phyloP scores from a whole-genome alignment of 2,888 invertebrate species.

The Spilosoma lubricipeda region DNA sequence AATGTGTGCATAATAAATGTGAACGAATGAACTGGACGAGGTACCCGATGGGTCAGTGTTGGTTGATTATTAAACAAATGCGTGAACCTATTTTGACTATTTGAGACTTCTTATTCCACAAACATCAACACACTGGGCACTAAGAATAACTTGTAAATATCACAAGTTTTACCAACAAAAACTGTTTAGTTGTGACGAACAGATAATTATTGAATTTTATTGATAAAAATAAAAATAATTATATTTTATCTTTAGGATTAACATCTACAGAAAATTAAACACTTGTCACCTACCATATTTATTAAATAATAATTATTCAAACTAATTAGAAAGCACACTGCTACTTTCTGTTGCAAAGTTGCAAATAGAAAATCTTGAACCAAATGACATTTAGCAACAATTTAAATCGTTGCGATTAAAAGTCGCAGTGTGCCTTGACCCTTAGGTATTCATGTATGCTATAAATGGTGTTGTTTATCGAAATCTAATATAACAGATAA shows the following conservation, averaged over 20 bases:
- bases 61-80: slow-evolving; percentile 4
- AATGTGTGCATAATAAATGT: slow-evolving; percentile 54
- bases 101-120: slow-evolving; percentile 1
- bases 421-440: slow-evolving; percentile 13
- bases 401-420: slow-evolving; percentile 1
- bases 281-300: background rate
- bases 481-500: slow-evolving; percentile 6
- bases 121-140: slow-evolving; percentile 3
- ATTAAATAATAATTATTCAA: background rate
- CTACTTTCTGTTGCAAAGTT: background rate
- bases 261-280: background rate
- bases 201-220: background rate
- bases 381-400: background rate
- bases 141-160: background rate
- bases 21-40: slow-evolving; percentile 40
- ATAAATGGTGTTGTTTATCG: slow-evolving; percentile 29
- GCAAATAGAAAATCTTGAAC: background rate
- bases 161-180: background rate
- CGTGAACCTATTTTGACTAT: background rate
- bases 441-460: slow-evolving; percentile 9
- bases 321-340: background rate
- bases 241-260: slow-evolving; percentile 5
- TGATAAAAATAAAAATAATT: background rate
- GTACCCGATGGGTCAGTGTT: slow-evolving; percentile 31
- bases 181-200: background rate